These are phyloP conservation scores for Ornithoptera priamus DNA, from an alignment of 2,888 invertebrate species.

Conservation along the genomic window DNA sequence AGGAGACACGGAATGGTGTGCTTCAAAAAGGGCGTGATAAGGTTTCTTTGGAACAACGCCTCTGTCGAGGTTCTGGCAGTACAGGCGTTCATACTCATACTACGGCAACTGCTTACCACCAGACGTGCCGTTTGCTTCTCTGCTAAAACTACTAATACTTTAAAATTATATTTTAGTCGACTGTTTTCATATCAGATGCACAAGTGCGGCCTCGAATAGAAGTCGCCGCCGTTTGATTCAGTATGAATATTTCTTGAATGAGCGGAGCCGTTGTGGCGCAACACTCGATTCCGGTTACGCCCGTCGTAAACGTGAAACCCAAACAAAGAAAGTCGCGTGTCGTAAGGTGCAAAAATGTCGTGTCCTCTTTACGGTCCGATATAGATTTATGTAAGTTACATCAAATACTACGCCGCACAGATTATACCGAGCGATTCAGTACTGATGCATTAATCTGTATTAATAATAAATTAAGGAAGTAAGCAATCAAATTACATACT, in stretches of 20 bases:
- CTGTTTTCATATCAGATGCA: too few species aligned
- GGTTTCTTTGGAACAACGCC: too few species aligned
- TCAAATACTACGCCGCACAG: not conserved
- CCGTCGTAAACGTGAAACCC: slow-evolving; percentile 35
- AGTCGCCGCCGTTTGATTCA: not conserved
- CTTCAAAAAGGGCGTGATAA: too few species aligned
- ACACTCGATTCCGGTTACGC: slow-evolving; percentile 28
- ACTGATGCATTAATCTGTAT: not conserved
- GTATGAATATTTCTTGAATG: slow-evolving; percentile 26
- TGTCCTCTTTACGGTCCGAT: slow-evolving; percentile 24
- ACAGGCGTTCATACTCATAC: too few species aligned
- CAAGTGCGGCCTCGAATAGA: too few species aligned
- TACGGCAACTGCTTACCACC: too few species aligned
- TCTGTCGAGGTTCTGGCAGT: too few species aligned
- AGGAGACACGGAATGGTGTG: too few species aligned
- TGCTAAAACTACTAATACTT: too few species aligned
- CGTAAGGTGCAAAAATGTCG: slow-evolving; percentile 31
- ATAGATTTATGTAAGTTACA: slow-evolving; percentile 4
- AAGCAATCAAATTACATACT: not conserved
- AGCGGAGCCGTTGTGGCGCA: slow-evolving; percentile 22
- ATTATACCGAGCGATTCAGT: not conserved
- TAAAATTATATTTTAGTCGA: too few species aligned
- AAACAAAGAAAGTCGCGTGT: slow-evolving; percentile 41
- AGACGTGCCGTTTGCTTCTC: too few species aligned
- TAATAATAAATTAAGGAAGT: not conserved